phyloP scores from a whole-genome alignment of 1,140 invertebrate species.

The Telenomus remus region DNA sequence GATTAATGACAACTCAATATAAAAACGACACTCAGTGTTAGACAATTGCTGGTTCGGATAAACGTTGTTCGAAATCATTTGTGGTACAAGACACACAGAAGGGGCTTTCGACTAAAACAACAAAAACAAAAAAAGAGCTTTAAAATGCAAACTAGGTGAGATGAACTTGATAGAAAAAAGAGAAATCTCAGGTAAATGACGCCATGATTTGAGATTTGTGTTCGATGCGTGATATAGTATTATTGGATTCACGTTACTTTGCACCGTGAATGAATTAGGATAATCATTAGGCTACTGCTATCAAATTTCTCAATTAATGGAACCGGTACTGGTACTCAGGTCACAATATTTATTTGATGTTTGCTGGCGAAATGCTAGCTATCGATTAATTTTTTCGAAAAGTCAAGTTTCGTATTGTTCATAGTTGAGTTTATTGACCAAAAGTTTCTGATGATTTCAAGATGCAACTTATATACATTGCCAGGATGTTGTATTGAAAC shows the following conservation, averaged over 20 bases:
- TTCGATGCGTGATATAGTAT: slow-evolving; percentile 49
- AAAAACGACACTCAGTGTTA: too few relatives aligned
- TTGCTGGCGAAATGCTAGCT: too few relatives aligned
- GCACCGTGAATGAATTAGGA: slow-evolving; percentile 49
- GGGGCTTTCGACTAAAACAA: not conserved
- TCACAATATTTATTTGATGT: too few relatives aligned
- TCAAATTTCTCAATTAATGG: too few relatives aligned
- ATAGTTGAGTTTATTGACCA: too few relatives aligned
- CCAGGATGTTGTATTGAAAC: too few relatives aligned
- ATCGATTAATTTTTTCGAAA: too few relatives aligned
- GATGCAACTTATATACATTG: too few relatives aligned
- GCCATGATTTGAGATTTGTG: slow-evolving; percentile 48
- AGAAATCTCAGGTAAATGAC: slow-evolving; percentile 54
- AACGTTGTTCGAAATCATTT: not conserved
- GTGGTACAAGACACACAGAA: not conserved
- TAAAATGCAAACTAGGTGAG: slow-evolving; percentile 46
- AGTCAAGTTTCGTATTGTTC: too few relatives aligned
- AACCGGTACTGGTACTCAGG: too few relatives aligned
- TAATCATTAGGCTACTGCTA: slow-evolving; percentile 29
- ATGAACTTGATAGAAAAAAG: slow-evolving; percentile 46
- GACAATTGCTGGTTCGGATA: not conserved
- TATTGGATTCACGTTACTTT: slow-evolving; percentile 41
- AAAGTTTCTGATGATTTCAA: too few relatives aligned
- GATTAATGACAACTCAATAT: too few relatives aligned
- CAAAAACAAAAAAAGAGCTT: slow-evolving; percentile 41